phyloP scores from a whole-genome alignment of 2,888 invertebrate species.

The Melanotus villosus region DNA sequence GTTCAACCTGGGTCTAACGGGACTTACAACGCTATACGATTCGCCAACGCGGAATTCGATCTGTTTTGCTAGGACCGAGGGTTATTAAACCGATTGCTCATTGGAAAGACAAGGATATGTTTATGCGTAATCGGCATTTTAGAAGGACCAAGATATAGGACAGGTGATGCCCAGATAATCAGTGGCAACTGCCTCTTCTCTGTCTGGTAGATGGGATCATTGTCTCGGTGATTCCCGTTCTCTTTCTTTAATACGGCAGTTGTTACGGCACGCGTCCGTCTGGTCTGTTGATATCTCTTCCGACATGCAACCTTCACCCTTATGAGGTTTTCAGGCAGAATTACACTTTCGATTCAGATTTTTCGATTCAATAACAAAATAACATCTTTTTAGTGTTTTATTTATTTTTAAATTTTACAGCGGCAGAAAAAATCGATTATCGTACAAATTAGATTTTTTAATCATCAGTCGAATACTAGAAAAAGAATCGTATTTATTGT shows the following conservation, averaged over 20 bases:
- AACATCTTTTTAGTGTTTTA: too few species aligned
- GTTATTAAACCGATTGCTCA: conserved; percentile 51
- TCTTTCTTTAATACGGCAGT: conserved; percentile 62
- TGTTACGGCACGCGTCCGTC: conserved; percentile 63
- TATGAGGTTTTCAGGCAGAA: conserved; percentile 30
- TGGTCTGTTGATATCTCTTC: conserved; percentile 56
- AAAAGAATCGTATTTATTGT: too few species aligned
- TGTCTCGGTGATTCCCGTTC: conserved; percentile 59
- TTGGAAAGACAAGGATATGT: conserved; percentile 39
- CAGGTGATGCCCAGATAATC: conserved; percentile 56
- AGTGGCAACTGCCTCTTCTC: conserved; percentile 48
- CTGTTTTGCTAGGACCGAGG: conserved; percentile 54
- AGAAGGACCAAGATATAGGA: conserved; percentile 48
- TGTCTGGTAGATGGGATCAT: conserved; percentile 50
- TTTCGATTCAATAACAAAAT: too few species aligned
- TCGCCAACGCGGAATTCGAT: conserved; percentile 61
- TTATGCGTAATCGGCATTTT: conserved; percentile 25
- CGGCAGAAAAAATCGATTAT: too few species aligned
- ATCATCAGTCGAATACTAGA: too few species aligned
- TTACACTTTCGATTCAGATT: conserved; percentile 26
- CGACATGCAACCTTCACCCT: conserved; percentile 51
- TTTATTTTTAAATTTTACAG: too few species aligned
- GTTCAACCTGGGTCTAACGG: conserved; percentile 65
- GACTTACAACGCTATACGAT: conserved; percentile 56
- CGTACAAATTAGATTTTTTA: too few species aligned